Base-by-base conservation (phyloP, 2,797 vertebrate species). In the Catharus ustulatus region DNA sequence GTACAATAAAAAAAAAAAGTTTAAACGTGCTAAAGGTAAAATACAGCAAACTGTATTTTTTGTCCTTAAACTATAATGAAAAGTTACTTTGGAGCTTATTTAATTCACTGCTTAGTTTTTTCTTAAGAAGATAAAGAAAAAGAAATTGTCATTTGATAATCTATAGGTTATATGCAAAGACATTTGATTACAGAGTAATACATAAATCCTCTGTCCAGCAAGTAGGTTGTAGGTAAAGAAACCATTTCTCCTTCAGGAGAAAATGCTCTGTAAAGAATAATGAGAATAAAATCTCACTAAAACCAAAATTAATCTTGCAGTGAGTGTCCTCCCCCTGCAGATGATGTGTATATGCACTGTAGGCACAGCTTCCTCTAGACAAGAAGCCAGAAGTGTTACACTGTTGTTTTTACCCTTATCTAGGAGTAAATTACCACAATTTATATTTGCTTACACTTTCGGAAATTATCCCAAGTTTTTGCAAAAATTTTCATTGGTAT, bases 31-130 rank as follows among this genome's bases (percentile, higher is more conserved):
- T 95, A 96, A 87, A 97, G 97, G 95, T 98, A 98, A 98, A 98
- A 98, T 97, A 98, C 97, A 98, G 93, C 24, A 93, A 96, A 78
- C 86, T 97, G 96, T 97, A 97, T 97, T 96, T 98, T 96, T 97
- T 97, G 97, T 98, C 97, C 86, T 96, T 87, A 93, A 95, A 90
- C 68, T 95, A 94, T 48, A 40, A 87, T 73, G 43, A 84, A 46
- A 94, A 76, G 32, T 93, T 96, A 93, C 62, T 89, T 96, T 59
- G 92, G 93, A 96, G 69, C 62, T 74, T 89, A 92, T 84, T 92
- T 92, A 89, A 91, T 88, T 89, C 67, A 88, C 30, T 85, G 79
- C 68, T 84, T 88, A 89, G 6, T 92, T 93, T 74, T 84, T 55
- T 78, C 93, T 92, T 74, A 84, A 71, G 84, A 89, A 67, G 71